phyloP scores from a whole-genome alignment of 2,888 invertebrate species.

The Sabellastarte sp. region DNA sequence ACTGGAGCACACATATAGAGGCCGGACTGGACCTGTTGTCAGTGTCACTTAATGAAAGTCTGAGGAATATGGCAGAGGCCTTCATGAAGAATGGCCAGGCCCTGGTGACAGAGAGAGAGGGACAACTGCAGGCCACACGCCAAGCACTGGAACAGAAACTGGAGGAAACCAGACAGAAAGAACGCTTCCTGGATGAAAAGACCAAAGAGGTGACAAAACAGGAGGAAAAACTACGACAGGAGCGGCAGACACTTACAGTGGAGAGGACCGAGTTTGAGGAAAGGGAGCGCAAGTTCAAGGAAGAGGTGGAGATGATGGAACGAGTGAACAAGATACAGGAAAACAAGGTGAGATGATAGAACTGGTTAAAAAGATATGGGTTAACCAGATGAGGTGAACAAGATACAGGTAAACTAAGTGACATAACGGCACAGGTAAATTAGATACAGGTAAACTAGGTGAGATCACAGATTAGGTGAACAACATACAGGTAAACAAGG shows the following conservation, averaged over 20 bases:
- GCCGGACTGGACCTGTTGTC: conserved; percentile 9
- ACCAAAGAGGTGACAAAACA: conserved; percentile 3
- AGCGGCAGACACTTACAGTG: not conserved
- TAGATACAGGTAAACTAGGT: not conserved
- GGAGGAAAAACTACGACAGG: conserved; percentile 2
- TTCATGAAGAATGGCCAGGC: conserved; percentile 19
- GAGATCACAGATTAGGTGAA: no score
- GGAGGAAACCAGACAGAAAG: conserved; percentile 10
- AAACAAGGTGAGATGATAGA: not conserved
- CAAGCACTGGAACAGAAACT: conserved; percentile 8
- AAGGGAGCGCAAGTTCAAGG: conserved; percentile 27
- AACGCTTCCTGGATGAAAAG: conserved; percentile 13
- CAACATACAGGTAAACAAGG: no score
- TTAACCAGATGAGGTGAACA: not conserved
- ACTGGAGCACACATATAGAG: conserved; percentile 13
- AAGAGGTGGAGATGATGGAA: conserved; percentile 11
- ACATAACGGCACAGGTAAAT: not conserved
- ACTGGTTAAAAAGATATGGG: conserved; percentile 1
- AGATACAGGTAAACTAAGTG: no score
- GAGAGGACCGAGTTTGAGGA: conserved; percentile 19
- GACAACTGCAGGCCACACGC: conserved; percentile 2
- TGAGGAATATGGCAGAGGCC: conserved; percentile 11
- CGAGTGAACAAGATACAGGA: not conserved
- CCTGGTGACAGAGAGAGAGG: conserved; percentile 12
- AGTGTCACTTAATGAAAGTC: conserved; percentile 9